phyloP scores from a whole-genome alignment of 1,140 invertebrate species.

The Nixonia krombeini region DNA sequence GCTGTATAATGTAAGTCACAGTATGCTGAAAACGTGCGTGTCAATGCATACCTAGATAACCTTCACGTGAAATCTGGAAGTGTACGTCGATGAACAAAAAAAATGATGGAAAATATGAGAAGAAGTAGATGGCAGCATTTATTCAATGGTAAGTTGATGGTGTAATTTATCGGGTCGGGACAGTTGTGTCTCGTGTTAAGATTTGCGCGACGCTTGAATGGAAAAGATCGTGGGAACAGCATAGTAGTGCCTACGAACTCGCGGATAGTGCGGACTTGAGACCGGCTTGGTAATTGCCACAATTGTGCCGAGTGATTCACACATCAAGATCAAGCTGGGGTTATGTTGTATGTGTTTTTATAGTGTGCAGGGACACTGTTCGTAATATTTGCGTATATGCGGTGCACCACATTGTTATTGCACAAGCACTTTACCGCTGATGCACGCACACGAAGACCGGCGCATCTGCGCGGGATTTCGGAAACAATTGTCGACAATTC shows the following conservation, averaged over 20 bases:
- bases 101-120: no score
- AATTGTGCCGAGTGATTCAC: constrained; percentile 73
- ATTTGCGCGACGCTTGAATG: constrained; percentile 70
- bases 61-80: no score
- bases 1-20: no score
- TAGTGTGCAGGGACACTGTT: background rate
- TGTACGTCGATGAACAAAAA: no score
- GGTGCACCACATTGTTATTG: background rate
- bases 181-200: constrained; percentile 56
- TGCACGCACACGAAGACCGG: constrained; percentile 38
- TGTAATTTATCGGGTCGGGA: constrained; percentile 6
- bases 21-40: no score
- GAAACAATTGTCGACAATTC: constrained; percentile 74
- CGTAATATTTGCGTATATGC: constrained; percentile 11
- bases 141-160: constrained; percentile 25
- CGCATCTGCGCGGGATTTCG: constrained; percentile 72
- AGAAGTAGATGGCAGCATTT: no score
- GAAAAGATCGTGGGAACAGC: constrained; percentile 70
- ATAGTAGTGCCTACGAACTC: constrained; percentile 45
- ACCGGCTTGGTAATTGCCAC: constrained; percentile 67
- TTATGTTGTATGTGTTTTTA: constrained; percentile 4
- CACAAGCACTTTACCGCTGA: constrained; percentile 7
- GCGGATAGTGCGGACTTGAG: constrained; percentile 62
- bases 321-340: constrained; percentile 63
- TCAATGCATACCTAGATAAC: no score